Evolutionary conservation across 2,888 invertebrate genomes (phyloP).

Genomic region (Cosmia pyralina): DNA sequence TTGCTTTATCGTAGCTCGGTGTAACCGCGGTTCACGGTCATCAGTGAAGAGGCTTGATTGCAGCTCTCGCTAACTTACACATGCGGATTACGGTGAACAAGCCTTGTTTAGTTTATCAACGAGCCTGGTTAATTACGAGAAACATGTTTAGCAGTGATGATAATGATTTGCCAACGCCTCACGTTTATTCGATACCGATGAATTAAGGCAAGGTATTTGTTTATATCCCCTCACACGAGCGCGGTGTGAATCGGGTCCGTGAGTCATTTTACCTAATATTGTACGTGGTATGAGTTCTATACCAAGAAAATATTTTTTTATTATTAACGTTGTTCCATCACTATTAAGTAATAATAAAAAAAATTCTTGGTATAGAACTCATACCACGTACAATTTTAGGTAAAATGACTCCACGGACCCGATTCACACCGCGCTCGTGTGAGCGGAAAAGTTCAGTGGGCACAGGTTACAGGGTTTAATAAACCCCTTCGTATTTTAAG

Average conservation of each 20-base stretch:
- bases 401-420: too few relatives aligned
- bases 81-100: slow-evolving; percentile 40
- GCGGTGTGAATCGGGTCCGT: too few relatives aligned
- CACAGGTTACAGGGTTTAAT: too few relatives aligned
- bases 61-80: slow-evolving; percentile 72
- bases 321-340: too few relatives aligned
- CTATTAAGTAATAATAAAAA: too few relatives aligned
- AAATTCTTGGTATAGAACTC: too few relatives aligned
- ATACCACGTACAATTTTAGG: too few relatives aligned
- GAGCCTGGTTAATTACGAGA: slow-evolving; percentile 21
- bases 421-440: too few relatives aligned
- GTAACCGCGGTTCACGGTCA: slow-evolving; percentile 83
- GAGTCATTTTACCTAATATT: too few relatives aligned
- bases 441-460: background rate
- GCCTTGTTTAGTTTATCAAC: slow-evolving; percentile 41
- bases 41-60: slow-evolving; percentile 82
- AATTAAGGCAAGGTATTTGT: background rate
- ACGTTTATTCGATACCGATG: background rate
- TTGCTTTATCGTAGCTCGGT: slow-evolving; percentile 72
- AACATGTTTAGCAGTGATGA: slow-evolving; percentile 3
- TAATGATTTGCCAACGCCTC: background rate
- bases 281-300: too few relatives aligned
- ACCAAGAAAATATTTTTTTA: too few relatives aligned
- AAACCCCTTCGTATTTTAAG: background rate
- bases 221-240: too few relatives aligned